These are phyloP conservation scores for Chrysodeixis includens DNA, from an alignment of 2,888 invertebrate species.

Conservation along the genomic window DNA sequence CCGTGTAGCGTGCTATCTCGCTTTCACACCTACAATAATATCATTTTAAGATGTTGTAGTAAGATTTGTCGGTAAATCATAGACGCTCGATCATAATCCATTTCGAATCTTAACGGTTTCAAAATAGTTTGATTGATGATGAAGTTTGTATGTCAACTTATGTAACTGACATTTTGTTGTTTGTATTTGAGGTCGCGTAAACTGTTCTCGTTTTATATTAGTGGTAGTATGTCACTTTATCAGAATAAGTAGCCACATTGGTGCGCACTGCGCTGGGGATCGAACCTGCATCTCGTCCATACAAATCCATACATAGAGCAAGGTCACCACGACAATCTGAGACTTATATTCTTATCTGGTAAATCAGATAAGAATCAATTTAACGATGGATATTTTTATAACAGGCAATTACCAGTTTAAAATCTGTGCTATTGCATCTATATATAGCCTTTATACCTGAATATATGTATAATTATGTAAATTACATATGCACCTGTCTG, in stretches of 20 bases:
- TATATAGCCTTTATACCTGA: background rate
- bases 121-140: constrained; percentile 4
- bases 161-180: background rate
- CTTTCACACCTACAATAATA: too few relatives aligned
- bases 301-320: too few relatives aligned
- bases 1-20: too few relatives aligned
- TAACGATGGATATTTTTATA: background rate
- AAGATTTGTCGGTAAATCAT: background rate
- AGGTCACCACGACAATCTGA: too few relatives aligned
- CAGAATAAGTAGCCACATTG: too few relatives aligned
- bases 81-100: background rate
- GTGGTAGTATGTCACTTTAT: too few relatives aligned
- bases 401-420: background rate
- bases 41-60: too few relatives aligned
- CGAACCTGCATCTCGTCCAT: too few relatives aligned
- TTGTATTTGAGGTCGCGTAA: background rate
- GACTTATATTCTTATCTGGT: too few relatives aligned
- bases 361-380: too few relatives aligned
- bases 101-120: background rate
- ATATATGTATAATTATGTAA: too few relatives aligned
- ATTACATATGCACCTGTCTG: background rate
- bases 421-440: background rate
- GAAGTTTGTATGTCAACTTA: constrained; percentile 1
- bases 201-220: background rate
- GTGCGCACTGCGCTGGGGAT: too few relatives aligned